Percentiles rank a stretch among this genome's conserved stretches.
phyloP scores from a whole-genome alignment of 2,113 vertebrate genomes.

The Cynoglossus semilaevis region DNA sequence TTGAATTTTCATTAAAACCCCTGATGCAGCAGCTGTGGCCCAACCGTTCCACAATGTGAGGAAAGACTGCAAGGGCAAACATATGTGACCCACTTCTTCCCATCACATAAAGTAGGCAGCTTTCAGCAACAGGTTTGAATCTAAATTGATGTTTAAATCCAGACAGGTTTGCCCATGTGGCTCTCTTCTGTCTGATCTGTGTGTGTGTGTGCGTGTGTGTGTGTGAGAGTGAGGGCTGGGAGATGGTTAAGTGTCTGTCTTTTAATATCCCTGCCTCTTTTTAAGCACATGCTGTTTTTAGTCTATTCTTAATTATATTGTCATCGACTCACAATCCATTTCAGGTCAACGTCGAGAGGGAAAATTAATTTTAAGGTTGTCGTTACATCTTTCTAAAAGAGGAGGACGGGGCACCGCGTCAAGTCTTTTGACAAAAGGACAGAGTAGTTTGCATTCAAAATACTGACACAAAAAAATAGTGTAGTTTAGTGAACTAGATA shows the following conservation, averaged over 20 bases:
- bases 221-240: constrained; percentile 4
- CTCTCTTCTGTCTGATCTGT: constrained; percentile 50
- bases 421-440: too few relatives aligned
- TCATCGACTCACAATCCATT: constrained; percentile 54
- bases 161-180: constrained; percentile 73
- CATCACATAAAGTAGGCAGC: constrained; percentile 75
- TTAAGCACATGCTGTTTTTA: constrained; percentile 58
- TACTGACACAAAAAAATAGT: constrained; percentile 13
- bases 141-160: constrained; percentile 77
- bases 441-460: constrained; percentile 13
- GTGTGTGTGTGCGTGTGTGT: constrained; percentile 36
- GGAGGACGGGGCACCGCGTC: constrained; percentile 11
- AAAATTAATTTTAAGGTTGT: constrained; percentile 52
- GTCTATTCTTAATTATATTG: constrained; percentile 65
- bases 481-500: background rate
- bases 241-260: constrained; percentile 57
- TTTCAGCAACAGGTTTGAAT: constrained; percentile 78
- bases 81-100: constrained; percentile 77
- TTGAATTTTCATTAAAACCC: constrained; percentile 74
- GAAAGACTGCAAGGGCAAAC: constrained; percentile 80
- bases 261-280: constrained; percentile 61
- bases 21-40: constrained; percentile 76
- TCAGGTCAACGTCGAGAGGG: constrained; percentile 37
- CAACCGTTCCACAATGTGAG: constrained; percentile 65
- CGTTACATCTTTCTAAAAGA: constrained; percentile 39